Conservation (phyloP, 2,797 vertebrate genomes). For the Eospalax fontanierii region DNA sequence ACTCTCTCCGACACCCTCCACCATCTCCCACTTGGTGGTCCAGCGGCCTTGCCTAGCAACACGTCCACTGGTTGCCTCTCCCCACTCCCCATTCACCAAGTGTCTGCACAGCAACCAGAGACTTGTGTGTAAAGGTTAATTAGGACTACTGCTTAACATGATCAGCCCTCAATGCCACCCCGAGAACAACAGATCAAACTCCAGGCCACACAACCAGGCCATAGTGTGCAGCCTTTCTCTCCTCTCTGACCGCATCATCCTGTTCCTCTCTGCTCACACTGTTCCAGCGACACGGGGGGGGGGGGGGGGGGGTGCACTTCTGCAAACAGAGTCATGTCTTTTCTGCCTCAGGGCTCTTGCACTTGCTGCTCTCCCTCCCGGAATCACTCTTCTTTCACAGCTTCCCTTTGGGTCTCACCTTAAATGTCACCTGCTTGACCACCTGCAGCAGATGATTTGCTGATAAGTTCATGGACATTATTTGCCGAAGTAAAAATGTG, state of each 20-base stretch:
- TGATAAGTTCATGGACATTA: not conserved
- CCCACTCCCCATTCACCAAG: no score
- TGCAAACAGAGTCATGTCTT: not conserved
- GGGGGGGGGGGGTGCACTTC: no score
- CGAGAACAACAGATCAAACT: not conserved
- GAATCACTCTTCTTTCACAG: not conserved
- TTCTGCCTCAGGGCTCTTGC: constrained; percentile 35
- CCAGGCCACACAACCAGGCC: not conserved
- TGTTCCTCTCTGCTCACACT: not conserved
- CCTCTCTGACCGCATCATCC: not conserved
- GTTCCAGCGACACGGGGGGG: not conserved
- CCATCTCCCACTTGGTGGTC: fast-evolving
- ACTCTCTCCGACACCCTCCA: not conserved
- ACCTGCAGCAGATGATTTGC: not conserved
- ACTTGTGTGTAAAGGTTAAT: not conserved
- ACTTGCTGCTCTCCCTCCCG: not conserved
- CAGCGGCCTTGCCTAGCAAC: not conserved
- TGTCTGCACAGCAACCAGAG: not conserved
- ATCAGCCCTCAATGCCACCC: not conserved
- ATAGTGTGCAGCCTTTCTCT: fast-evolving
- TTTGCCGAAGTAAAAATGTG: not conserved
- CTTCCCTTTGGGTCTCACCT: not conserved
- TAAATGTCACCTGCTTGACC: not conserved
- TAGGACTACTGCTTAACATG: not conserved
- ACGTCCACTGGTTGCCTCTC: not conserved